Evolutionary conservation across 2,113 vertebrate genomes (phyloP).

Genomic region (Mormoops blainvillei): DNA sequence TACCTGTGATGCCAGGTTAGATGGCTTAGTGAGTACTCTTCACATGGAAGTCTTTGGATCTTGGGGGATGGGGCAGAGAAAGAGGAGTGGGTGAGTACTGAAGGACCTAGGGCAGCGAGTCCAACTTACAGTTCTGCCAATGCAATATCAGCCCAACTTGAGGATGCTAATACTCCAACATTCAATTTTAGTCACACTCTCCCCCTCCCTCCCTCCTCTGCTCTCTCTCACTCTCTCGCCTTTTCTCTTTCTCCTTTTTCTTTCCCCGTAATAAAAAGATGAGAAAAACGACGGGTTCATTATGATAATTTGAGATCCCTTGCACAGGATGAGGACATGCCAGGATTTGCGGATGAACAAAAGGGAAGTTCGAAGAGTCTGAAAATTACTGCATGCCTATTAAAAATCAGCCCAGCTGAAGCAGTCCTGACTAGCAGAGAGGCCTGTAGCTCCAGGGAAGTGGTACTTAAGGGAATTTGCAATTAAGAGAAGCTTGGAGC

Average conservation of each 20-base stretch:
- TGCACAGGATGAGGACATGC: not conserved
- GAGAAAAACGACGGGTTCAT: not conserved
- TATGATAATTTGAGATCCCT: constrained; percentile 24
- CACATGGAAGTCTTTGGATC: not conserved
- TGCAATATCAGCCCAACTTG: fast-evolving
- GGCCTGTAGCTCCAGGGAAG: constrained; percentile 47
- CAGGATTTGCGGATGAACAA: constrained; percentile 32
- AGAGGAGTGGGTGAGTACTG: not conserved
- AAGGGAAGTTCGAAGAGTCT: constrained; percentile 42
- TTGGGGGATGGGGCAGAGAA: not conserved
- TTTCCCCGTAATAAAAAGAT: not conserved
- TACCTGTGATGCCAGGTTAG: not conserved
- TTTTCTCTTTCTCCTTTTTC: not conserved
- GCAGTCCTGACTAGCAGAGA: constrained; percentile 48
- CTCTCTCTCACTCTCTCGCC: too few species aligned
- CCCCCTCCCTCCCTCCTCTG: not conserved
- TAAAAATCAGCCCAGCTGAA: constrained; percentile 58
- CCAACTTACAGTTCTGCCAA: fast-evolving
- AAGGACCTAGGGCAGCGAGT: not conserved
- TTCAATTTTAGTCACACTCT: not conserved
- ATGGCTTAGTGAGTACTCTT: not conserved
- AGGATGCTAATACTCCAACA: not conserved
- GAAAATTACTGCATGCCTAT: constrained; percentile 23
- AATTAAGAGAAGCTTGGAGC: constrained; percentile 71
- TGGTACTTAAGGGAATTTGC: constrained; percentile 69